Conservation (phyloP, 1,140 invertebrate species). For the Drosophila setifemur region DNA sequence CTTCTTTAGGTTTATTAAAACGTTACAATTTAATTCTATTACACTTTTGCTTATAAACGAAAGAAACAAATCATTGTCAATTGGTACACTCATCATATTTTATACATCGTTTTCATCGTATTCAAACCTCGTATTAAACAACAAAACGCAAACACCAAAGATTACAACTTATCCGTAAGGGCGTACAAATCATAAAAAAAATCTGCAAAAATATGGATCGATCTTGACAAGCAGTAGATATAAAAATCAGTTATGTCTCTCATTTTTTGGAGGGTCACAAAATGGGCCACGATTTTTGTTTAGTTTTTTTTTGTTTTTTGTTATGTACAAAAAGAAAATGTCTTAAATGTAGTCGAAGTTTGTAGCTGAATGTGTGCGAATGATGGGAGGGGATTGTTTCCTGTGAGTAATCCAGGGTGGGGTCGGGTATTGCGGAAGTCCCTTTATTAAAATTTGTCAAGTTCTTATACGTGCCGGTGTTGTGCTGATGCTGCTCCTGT, state of each 20-base stretch:
- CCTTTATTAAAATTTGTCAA: conserved; percentile 68
- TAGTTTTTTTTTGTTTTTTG: conserved; percentile 28
- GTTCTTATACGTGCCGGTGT: conserved; percentile 43
- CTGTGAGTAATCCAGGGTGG: conserved; percentile 32
- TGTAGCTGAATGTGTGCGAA: conserved; percentile 69
- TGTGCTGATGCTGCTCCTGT: conserved; percentile 64
- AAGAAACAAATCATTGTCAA: conserved; percentile 81
- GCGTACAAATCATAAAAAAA: conserved; percentile 56
- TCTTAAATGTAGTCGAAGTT: conserved; percentile 62
- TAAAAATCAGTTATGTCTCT: conserved; percentile 77
- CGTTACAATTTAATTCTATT: conserved; percentile 80
- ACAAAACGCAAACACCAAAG: conserved; percentile 72
- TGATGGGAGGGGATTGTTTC: conserved; percentile 34
- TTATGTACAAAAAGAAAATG: conserved; percentile 75
- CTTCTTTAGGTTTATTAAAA: conserved; percentile 74
- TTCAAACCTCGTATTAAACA: conserved; percentile 70
- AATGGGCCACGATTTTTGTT: conserved; percentile 38
- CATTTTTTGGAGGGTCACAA: conserved; percentile 35
- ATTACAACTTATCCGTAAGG: conserved; percentile 61
- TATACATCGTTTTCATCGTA: conserved; percentile 72
- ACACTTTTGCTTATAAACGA: conserved; percentile 81
- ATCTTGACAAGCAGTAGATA: conserved; percentile 52
- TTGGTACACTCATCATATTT: conserved; percentile 79
- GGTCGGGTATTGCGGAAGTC: conserved; percentile 73
- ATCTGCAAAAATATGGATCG: conserved; percentile 46